Evolutionary conservation across 1,140 invertebrate genomes (phyloP), one percentile per base, ranked within the genome.

Genomic region (Batillaria attramentaria): DNA sequence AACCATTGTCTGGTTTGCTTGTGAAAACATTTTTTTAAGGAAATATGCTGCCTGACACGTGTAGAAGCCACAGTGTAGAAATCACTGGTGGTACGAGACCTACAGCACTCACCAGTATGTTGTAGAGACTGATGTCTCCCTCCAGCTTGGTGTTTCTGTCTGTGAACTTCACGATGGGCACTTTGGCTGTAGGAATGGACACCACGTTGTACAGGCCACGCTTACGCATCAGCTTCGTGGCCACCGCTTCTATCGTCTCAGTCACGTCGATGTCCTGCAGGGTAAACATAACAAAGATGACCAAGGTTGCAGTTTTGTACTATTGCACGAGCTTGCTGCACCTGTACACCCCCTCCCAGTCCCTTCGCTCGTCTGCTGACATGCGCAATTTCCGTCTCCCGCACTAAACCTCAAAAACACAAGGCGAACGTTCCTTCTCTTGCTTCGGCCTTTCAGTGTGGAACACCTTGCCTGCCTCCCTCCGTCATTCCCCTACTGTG

Each of bases 161-260:
- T 73, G 84, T 87, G 86, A 94, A 93, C 86, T 94, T 94, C 5
- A 94, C 91, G 77, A 94, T 94, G 16, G 94, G 94, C n/a, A 94
- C 93, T 89, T 94, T 94, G 33, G 94, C 94, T 57, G 92, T 92
- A 4, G 92, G 90, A 39, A 94, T 93, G 50, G 93, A 84, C 57
- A 92, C 75, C 33, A 94, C 89, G 80, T 93, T 90, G 69, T 88
- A 88, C 57, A 93, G 82, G 46, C 88, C 85, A 35, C 86, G 78
- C 37, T 57, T 41, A 72, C 89, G 87, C 80, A 91, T 91, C 43
- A 94, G 84, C 65, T 86, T 88, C 41, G 87, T 83, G 24, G 90
- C 90, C 20, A 93, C 86, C 18, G 84, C 89, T 79, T 91, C 90
- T 77, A 93, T 92, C 28, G 91, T 87, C 16, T 86, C 77, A 10